Conservation (phyloP, 2,888 invertebrate genomes). For the Idaea dimidiata region DNA sequence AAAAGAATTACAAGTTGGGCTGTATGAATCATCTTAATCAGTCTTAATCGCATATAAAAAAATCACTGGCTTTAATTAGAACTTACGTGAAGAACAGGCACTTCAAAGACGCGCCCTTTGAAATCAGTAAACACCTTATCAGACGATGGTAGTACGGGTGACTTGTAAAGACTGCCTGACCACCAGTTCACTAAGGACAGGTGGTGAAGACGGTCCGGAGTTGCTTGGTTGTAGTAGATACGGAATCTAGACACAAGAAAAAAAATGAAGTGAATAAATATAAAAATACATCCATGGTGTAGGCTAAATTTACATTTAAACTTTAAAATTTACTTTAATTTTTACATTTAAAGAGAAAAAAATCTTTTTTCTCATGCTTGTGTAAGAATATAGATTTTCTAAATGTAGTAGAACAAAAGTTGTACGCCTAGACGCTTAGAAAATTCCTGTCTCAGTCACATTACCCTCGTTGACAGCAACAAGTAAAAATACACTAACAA, state of each 20-base stretch:
- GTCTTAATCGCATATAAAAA: too few species aligned
- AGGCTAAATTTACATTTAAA: too few species aligned
- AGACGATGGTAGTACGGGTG: slow-evolving; percentile 83
- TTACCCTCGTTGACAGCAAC: neutral
- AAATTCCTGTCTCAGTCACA: neutral
- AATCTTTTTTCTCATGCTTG: too few species aligned
- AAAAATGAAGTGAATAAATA: neutral
- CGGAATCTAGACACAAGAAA: slow-evolving; percentile 75
- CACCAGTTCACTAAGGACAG: slow-evolving; percentile 88
- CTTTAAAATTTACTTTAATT: too few species aligned
- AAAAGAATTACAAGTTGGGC: too few species aligned
- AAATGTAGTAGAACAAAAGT: too few species aligned
- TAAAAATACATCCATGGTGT: too few species aligned
- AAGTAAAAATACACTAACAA: neutral
- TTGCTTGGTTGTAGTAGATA: slow-evolving; percentile 87
- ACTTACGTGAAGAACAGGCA: slow-evolving; percentile 87
- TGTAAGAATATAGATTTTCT: too few species aligned
- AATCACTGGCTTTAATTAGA: too few species aligned
- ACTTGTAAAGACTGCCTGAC: slow-evolving; percentile 83
- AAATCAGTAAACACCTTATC: slow-evolving; percentile 84
- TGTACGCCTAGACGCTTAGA: too few species aligned
- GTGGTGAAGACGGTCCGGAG: slow-evolving; percentile 79
- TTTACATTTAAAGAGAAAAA: too few species aligned
- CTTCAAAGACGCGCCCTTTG: slow-evolving; percentile 81
- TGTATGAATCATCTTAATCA: too few species aligned